Percentiles rank a stretch among this genome's conserved stretches.
phyloP scores from a whole-genome alignment of 2,113 vertebrate genomes.

The Cygnus buccinator region DNA sequence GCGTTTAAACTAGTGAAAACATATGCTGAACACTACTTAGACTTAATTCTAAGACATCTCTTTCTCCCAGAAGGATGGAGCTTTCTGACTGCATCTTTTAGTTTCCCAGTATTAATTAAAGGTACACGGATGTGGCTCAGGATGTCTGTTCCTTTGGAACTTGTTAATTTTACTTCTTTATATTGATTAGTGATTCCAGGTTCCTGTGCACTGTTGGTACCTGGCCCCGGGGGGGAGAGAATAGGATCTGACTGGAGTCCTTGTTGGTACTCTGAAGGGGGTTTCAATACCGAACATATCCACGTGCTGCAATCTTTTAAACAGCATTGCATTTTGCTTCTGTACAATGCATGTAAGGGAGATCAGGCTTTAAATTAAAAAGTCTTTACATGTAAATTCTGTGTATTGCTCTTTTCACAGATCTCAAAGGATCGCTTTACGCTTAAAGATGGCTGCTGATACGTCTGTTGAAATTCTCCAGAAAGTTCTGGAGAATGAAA shows the following conservation, averaged over 20 bases:
- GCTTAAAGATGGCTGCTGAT: slow-evolving; percentile 83
- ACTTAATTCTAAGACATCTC: background rate
- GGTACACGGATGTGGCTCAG: background rate
- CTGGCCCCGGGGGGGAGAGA: background rate
- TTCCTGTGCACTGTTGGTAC: background rate
- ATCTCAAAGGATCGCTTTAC: background rate
- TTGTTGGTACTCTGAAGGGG: background rate
- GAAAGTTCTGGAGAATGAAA: slow-evolving; percentile 88
- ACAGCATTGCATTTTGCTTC: background rate
- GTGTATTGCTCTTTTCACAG: slow-evolving; percentile 6
- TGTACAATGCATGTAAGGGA: background rate
- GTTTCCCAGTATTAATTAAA: background rate
- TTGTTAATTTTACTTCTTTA: background rate
- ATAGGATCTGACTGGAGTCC: background rate
- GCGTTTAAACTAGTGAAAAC: background rate
- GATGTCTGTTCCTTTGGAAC: background rate
- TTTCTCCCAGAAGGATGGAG: background rate
- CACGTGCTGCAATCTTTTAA: background rate
- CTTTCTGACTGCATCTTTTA: background rate
- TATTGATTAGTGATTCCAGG: background rate
- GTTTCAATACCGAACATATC: background rate
- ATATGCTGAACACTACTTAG: accelerated
- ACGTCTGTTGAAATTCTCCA: slow-evolving; percentile 84
- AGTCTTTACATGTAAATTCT: background rate
- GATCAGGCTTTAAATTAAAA: background rate